phyloP scores from a whole-genome alignment of 1,140 invertebrate species.

The Lasaia peninsularis region DNA sequence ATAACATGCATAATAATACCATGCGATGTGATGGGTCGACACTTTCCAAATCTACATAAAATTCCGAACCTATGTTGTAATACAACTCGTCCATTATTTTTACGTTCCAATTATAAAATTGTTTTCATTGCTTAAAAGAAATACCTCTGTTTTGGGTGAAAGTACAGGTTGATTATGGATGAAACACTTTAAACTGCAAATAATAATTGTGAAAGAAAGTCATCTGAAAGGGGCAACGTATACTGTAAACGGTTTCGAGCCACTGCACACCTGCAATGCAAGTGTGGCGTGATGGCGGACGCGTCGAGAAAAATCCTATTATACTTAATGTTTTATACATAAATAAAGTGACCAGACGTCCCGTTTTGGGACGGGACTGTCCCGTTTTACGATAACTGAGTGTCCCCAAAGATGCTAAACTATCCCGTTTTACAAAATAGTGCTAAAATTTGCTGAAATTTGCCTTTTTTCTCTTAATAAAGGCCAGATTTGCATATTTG shows the following conservation, averaged over 20 bases:
- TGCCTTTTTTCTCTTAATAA: too few species aligned
- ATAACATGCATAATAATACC: too few species aligned
- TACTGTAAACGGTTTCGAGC: constrained; percentile 47
- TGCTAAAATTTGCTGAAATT: too few species aligned
- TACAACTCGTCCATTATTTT: neutral
- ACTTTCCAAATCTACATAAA: too few species aligned
- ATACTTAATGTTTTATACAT: constrained; percentile 65
- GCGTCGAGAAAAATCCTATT: constrained; percentile 56
- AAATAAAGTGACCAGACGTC: too few species aligned
- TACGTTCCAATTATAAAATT: neutral
- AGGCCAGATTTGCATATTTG: too few species aligned
- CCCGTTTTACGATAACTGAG: too few species aligned
- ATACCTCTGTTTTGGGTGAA: neutral
- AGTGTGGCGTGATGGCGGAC: constrained; percentile 43
- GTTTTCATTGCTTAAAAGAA: neutral
- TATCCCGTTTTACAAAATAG: too few species aligned
- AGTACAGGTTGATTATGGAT: constrained; percentile 1
- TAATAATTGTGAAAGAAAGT: constrained; percentile 55
- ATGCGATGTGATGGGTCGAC: too few species aligned
- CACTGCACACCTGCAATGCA: constrained; percentile 57
- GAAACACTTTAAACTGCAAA: constrained; percentile 16
- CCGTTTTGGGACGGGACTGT: too few species aligned
- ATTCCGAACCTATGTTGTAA: too few species aligned
- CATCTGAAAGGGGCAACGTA: constrained; percentile 41
- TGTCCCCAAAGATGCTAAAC: too few species aligned